Percentiles rank a stretch among this genome's conserved stretches.
Evolutionary conservation across 2,888 invertebrate species (phyloP).

Genomic region (Romanomermis culicivorax): DNA sequence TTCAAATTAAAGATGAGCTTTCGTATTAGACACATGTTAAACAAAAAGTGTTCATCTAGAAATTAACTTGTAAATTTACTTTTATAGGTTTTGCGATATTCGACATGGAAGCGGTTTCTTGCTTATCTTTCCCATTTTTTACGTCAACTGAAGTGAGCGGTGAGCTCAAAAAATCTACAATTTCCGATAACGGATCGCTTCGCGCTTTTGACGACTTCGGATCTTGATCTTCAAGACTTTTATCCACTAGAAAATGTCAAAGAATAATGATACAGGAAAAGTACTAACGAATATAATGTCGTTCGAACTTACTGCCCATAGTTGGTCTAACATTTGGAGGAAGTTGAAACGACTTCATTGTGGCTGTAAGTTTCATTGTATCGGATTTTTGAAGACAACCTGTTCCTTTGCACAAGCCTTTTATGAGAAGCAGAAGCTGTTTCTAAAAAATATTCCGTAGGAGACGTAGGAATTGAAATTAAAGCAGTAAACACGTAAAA

Average conservation of each 20-base stretch:
- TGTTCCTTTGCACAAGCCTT: conserved; percentile 48
- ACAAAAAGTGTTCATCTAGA: too few species aligned
- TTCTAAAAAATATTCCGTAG: conserved; percentile 28
- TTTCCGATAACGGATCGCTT: not conserved
- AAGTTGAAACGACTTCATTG: conserved; percentile 50
- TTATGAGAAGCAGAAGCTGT: conserved; percentile 46
- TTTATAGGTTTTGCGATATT: too few species aligned
- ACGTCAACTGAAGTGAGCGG: too few species aligned
- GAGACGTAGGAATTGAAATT: not conserved
- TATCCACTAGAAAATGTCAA: not conserved
- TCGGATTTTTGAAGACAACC: conserved; percentile 52
- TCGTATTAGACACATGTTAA: too few species aligned
- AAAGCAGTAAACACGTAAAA: not conserved
- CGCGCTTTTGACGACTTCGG: not conserved
- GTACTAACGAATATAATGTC: not conserved
- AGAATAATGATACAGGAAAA: not conserved
- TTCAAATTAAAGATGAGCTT: too few species aligned
- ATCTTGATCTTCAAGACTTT: not conserved
- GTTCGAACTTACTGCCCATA: not conserved
- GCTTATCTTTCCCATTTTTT: too few species aligned
- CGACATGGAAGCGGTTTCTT: too few species aligned
- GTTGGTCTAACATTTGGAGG: conserved; percentile 30
- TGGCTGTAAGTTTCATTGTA: conserved; percentile 46
- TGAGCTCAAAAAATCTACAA: not conserved
- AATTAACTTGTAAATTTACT: too few species aligned